Percentiles rank a stretch among this genome's conserved stretches.
Evolutionary conservation across 2,888 invertebrate genomes (phyloP).

Genomic region (Stramonita haemastoma): DNA sequence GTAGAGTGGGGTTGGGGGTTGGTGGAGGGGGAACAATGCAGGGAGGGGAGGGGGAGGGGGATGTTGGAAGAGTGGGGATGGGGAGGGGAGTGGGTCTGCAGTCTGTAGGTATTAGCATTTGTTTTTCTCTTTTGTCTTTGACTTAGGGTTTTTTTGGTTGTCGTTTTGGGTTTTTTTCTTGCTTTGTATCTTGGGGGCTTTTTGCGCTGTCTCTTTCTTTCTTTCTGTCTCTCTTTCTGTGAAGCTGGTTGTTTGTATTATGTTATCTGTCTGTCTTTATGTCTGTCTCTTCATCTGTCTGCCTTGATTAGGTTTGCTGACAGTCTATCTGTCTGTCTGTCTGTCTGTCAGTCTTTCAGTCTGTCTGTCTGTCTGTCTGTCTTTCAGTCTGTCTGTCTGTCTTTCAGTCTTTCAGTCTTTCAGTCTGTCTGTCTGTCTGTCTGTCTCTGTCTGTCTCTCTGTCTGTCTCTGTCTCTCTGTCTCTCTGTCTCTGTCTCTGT

Average conservation of each 20-base stretch:
- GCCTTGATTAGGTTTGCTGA: background rate
- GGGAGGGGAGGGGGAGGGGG: no score
- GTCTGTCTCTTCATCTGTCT: background rate
- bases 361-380: background rate
- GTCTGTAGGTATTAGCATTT: no score
- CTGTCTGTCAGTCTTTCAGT: conserved; percentile 8
- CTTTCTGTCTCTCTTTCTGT: background rate
- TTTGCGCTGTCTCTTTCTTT: background rate
- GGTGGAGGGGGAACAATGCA: no score
- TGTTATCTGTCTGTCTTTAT: background rate
- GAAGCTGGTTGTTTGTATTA: background rate
- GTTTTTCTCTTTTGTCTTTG: no score
- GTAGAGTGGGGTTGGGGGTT: no score
- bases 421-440: background rate
- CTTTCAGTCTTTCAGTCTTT: background rate
- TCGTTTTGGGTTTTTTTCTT: no score
- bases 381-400: background rate
- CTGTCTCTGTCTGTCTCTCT: background rate
- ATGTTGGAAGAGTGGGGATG: no score
- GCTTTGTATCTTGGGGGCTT: background rate
- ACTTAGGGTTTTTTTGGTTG: no score
- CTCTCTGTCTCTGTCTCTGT: background rate
- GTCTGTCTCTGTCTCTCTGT: background rate
- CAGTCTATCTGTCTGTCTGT: background rate
- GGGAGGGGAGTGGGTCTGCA: no score